A percentile compares a stretch with the other conserved stretches of the same genome.
Conservation (phyloP, 2,113 vertebrate species). For the Cyprinodon variegatus region DNA sequence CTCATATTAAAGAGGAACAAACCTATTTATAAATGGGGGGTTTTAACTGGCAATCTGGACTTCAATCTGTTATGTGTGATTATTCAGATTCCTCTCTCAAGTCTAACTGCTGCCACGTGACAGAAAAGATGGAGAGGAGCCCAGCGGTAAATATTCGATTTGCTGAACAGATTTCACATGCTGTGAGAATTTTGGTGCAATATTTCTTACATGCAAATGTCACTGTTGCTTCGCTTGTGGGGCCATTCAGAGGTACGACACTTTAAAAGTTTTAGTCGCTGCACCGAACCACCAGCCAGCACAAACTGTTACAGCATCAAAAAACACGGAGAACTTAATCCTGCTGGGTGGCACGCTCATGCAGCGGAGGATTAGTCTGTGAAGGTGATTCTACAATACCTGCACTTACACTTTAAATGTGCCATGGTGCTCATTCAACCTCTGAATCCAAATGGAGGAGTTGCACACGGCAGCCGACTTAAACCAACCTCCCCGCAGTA, state of each 20-base stretch:
- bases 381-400: slow-evolving; percentile 74
- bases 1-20: slow-evolving; percentile 52
- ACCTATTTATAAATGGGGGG: slow-evolving; percentile 69
- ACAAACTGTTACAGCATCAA: slow-evolving; percentile 30
- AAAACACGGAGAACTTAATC: slow-evolving; percentile 16
- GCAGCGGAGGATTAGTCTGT: slow-evolving; percentile 64
- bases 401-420: slow-evolving; percentile 70
- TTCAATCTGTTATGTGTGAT: slow-evolving; percentile 74
- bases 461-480: slow-evolving; percentile 29
- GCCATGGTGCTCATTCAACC: slow-evolving; percentile 63
- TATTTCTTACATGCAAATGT: background rate
- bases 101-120: slow-evolving; percentile 34
- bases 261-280: slow-evolving; percentile 11
- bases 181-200: background rate
- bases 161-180: slow-evolving; percentile 20
- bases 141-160: slow-evolving; percentile 24
- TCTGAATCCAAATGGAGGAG: slow-evolving; percentile 58
- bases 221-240: background rate
- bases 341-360: slow-evolving; percentile 29
- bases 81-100: slow-evolving; percentile 60
- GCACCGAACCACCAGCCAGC: background rate
- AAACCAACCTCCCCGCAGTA: slow-evolving; percentile 47
- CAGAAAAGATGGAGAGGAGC: slow-evolving; percentile 16
- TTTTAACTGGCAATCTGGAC: slow-evolving; percentile 74
- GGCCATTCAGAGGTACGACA: background rate